Evolutionary conservation across 1,140 invertebrate genomes (phyloP).

Genomic region (Streblospio benedicti): DNA sequence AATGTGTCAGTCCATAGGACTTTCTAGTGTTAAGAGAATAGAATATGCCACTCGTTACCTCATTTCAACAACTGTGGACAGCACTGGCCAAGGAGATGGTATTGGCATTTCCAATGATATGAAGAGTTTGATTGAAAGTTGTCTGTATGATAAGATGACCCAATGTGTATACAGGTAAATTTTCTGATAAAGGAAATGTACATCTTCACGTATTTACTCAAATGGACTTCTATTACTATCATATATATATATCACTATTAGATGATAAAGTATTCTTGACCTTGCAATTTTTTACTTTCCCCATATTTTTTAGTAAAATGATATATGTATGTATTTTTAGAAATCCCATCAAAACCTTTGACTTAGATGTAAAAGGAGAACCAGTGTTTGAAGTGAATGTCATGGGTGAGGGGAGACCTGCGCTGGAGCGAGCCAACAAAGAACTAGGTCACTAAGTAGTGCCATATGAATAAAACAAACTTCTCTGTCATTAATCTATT

Average conservation of each 20-base stretch:
- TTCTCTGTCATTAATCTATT: no score
- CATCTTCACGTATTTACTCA: no score
- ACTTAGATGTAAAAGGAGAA: slow-evolving; percentile 55
- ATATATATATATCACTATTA: no score
- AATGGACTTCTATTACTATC: no score
- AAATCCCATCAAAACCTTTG: slow-evolving; percentile 60
- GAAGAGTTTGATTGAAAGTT: slow-evolving; percentile 49
- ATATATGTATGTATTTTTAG: background rate
- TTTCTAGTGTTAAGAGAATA: slow-evolving; percentile 64
- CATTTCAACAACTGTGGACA: slow-evolving; percentile 48
- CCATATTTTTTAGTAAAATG: background rate
- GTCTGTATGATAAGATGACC: slow-evolving; percentile 74
- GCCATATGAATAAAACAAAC: no score
- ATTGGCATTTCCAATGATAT: background rate
- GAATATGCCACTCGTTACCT: slow-evolving; percentile 74
- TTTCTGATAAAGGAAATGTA: no score
- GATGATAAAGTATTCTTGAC: no score
- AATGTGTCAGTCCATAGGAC: slow-evolving; percentile 74
- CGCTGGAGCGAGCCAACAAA: slow-evolving; percentile 71
- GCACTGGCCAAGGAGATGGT: no score
- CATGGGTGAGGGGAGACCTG: slow-evolving; percentile 62
- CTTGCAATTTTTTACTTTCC: slow-evolving; percentile 37
- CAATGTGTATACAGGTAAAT: slow-evolving; percentile 67
- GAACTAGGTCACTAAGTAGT: no score
- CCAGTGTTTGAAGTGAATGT: slow-evolving; percentile 77